phyloP scores from a whole-genome alignment of 2,888 invertebrate species.

The Drosophila fungiperda region DNA sequence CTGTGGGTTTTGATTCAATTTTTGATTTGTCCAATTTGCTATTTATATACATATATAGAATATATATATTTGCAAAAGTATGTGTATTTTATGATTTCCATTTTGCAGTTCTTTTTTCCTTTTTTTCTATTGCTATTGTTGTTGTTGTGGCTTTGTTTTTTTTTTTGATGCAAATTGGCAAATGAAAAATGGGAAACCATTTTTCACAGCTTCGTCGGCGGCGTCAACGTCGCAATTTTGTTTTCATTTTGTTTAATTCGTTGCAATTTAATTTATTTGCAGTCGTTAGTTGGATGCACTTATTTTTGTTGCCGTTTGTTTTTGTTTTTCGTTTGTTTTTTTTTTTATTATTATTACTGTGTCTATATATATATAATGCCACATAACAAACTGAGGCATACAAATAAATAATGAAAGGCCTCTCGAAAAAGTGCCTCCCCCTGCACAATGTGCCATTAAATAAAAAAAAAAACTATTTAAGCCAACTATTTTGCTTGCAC shows the following conservation, averaged over 20 bases:
- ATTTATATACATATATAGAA: neutral
- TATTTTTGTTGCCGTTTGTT: neutral
- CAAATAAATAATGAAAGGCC: constrained; percentile 39
- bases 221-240: constrained; percentile 44
- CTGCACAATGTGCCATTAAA: constrained; percentile 33
- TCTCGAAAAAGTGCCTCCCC: constrained; percentile 25
- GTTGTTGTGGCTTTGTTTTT: constrained; percentile 19
- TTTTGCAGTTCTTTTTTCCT: constrained; percentile 48
- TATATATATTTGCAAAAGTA: neutral
- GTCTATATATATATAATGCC: constrained; percentile 11
- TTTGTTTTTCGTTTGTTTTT: neutral
- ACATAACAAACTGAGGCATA: constrained; percentile 37
- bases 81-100: constrained; percentile 51
- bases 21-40: constrained; percentile 17
- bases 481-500: neutral
- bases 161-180: constrained; percentile 42
- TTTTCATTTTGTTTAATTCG: constrained; percentile 72
- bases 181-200: constrained; percentile 64
- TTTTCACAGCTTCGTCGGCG: constrained; percentile 48
- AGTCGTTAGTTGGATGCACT: constrained; percentile 34
- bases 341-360: neutral
- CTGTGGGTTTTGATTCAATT: constrained; percentile 2
- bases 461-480: constrained; percentile 2
- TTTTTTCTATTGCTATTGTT: constrained; percentile 11
- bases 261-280: constrained; percentile 63